phyloP scores from a whole-genome alignment of 2,888 invertebrate genomes.

The Acanthosepion lycidas region DNA sequence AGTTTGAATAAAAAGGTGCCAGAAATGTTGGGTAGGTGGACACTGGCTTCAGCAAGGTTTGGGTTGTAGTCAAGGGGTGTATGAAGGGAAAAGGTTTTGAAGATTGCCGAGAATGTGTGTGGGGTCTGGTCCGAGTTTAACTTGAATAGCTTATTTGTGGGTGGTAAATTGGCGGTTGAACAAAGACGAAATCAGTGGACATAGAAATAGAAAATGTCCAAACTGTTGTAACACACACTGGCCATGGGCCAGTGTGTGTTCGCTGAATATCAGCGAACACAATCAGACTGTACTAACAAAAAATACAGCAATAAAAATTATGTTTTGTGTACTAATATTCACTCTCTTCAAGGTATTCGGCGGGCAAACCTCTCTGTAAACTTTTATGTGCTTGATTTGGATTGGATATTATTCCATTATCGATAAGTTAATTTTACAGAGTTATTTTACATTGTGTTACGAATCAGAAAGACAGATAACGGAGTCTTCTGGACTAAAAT shows the following conservation, averaged over 20 bases:
- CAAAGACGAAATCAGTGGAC: neutral
- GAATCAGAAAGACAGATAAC: too few relatives aligned
- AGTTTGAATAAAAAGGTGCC: neutral
- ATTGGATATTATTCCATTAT: too few relatives aligned
- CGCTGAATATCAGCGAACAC: neutral
- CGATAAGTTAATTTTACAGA: too few relatives aligned
- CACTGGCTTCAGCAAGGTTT: neutral
- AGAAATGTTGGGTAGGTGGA: neutral
- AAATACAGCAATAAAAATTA: too few relatives aligned
- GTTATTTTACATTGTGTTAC: too few relatives aligned
- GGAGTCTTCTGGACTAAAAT: too few relatives aligned
- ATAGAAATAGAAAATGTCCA: slow-evolving; percentile 16
- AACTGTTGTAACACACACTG: neutral
- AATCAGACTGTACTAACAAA: too few relatives aligned
- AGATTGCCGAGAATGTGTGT: neutral
- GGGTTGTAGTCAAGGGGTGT: neutral
- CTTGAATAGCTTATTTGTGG: slow-evolving; percentile 33
- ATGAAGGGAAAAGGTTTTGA: neutral
- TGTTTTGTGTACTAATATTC: too few relatives aligned
- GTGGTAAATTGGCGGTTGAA: neutral
- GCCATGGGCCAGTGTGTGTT: neutral
- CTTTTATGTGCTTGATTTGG: too few relatives aligned
- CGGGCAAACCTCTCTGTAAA: too few relatives aligned
- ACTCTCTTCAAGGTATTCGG: too few relatives aligned
- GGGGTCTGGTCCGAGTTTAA: neutral